Percentiles rank a stretch among this genome's conserved stretches.
phyloP scores from a whole-genome alignment of 2,113 vertebrate species.

The Engystomops pustulosus region DNA sequence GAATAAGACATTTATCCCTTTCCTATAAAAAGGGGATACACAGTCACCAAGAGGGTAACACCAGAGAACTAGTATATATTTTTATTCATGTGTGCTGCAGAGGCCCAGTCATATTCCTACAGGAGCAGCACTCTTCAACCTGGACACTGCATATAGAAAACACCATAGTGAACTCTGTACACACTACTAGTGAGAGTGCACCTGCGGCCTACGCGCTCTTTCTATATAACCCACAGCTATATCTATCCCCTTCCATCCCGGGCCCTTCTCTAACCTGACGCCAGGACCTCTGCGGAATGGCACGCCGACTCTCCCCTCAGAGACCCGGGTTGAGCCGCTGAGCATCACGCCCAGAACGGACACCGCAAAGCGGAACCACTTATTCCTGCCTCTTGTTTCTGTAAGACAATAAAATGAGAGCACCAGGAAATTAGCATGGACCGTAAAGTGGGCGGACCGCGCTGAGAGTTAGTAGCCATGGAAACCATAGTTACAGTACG shows the following conservation, averaged over 20 bases:
- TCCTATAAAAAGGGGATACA: too few relatives aligned
- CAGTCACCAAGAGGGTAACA: too few relatives aligned
- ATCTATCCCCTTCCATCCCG: not conserved
- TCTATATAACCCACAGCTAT: not conserved
- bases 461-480: not conserved
- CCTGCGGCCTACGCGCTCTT: too few relatives aligned
- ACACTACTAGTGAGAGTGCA: too few relatives aligned
- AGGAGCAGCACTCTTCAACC: too few relatives aligned
- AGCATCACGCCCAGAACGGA: conserved; percentile 54
- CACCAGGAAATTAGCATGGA: conserved; percentile 16
- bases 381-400: not conserved
- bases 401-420: not conserved
- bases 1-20: too few relatives aligned
- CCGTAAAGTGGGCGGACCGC: not conserved
- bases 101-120: too few relatives aligned
- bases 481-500: too few relatives aligned
- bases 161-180: too few relatives aligned
- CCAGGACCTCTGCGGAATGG: conserved; percentile 74
- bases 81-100: too few relatives aligned
- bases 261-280: conserved; percentile 74
- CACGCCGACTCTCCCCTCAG: conserved; percentile 56
- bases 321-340: conserved; percentile 10
- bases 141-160: too few relatives aligned
- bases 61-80: too few relatives aligned
- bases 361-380: conserved; percentile 65